Base-by-base conservation (phyloP, 2,888 invertebrate species). In the Phyllotreta cruciferae region DNA sequence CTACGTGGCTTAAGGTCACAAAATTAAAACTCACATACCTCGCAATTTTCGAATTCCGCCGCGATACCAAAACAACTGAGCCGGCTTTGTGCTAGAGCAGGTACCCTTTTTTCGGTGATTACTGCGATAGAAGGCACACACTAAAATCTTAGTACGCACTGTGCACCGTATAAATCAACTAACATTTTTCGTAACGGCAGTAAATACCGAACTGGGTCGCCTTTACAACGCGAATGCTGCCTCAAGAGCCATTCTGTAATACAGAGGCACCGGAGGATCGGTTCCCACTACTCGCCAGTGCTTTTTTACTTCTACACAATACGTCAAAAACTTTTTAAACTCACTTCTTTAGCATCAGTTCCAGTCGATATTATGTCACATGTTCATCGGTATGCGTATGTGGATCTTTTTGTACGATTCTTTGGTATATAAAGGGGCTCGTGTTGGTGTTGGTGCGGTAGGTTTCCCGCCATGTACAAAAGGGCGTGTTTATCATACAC, bases 161-260 rank as follows among this genome's bases (percentile, higher is more conserved):
- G 37, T 24, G 6, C 52, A 68, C 66, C 64, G 69, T 67, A 68
- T 62, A 70, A 70, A 69, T 66, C 71, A 72, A 74, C 72, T 74
- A 71, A 74, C 74, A 75, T 75, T 76, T 75, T 75, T 75, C 24
- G 74, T 76, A 76, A 75, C 76, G 74, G 74, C 57, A 50, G 14
- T 39, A 57, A 72, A 73, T 71, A 73, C 74, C 74, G 75, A 60
- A 34, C 60, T 55, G 60, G 56, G 47, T 60, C 60, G 52, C 56
- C 45, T 64, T 49, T 52, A 13, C 60, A 53, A 56, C 42, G 45
- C 64, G 64, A 60, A 60, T 56, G 64, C 56, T 53, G 60, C 44
- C 49, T 56, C 56, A 34, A 64, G 60, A 62, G 50, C 49, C 50
- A 47, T 42, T 49, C 50, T 49, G 55, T 42, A 57, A 50, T 62